These are phyloP conservation scores for Lepidurus packardi DNA, from an alignment of 1,140 invertebrate species.

Conservation along the genomic window DNA sequence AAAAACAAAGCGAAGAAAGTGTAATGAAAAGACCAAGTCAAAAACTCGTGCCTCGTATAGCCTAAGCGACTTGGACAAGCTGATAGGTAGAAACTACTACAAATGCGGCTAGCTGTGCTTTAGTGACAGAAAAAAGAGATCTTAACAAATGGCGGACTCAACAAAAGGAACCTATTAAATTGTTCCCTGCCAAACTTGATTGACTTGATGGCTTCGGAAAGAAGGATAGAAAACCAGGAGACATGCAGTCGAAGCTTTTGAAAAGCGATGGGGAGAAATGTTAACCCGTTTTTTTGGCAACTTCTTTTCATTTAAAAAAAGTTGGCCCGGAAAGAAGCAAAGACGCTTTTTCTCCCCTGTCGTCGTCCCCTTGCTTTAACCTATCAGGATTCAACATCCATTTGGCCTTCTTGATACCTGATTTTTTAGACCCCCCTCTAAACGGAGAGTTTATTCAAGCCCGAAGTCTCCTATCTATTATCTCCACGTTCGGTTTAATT, in stretches of 20 bases:
- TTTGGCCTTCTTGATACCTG: slow-evolving; percentile 9
- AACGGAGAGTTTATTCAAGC: neutral
- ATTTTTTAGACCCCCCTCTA: neutral
- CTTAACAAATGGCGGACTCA: neutral
- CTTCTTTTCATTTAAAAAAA: neutral
- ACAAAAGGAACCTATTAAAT: neutral
- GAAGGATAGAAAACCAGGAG: neutral
- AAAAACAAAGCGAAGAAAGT: neutral
- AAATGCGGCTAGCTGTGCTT: neutral
- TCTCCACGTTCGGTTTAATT: neutral
- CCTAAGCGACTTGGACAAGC: neutral
- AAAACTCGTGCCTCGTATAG: neutral
- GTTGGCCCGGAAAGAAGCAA: neutral
- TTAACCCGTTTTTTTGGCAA: neutral
- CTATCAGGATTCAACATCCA: neutral
- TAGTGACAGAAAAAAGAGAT: neutral
- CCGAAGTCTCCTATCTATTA: neutral
- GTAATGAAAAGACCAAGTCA: neutral
- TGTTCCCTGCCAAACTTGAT: neutral
- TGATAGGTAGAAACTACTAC: neutral
- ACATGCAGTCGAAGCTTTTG: neutral
- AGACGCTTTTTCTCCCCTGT: neutral
- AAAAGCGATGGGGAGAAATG: neutral
- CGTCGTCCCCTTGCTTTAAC: neutral
- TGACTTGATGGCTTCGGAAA: neutral